These are phyloP conservation scores for Lycophotia porphyrea DNA, from an alignment of 2,888 invertebrate species.

Conservation along the genomic window DNA sequence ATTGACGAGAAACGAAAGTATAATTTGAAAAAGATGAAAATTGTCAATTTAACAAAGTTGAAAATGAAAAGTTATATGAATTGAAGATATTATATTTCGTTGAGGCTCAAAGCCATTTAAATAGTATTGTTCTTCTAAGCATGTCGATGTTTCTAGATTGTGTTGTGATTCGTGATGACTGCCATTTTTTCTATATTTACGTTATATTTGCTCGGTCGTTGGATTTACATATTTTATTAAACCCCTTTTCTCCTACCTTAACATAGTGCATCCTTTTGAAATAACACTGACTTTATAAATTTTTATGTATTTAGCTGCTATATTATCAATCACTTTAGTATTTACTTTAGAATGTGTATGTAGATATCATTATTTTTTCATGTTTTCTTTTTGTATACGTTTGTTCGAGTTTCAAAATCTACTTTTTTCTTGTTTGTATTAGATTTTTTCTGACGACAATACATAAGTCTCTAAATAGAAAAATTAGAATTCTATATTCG, in stretches of 20 bases:
- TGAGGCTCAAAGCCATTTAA: constrained; percentile 57
- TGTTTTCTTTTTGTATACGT: not conserved
- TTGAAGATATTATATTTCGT: constrained; percentile 40
- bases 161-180: constrained; percentile 71
- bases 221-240: constrained; percentile 36
- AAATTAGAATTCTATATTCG: not conserved
- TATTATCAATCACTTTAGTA: constrained; percentile 26
- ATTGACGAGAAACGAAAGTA: not conserved
- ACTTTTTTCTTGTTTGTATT: not conserved
- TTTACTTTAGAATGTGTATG: constrained; percentile 16
- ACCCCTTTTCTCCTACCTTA: constrained; percentile 18
- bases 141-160: constrained; percentile 66
- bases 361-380: not conserved
- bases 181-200: constrained; percentile 70
- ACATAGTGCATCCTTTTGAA: constrained; percentile 49
- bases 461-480: not conserved
- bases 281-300: constrained; percentile 28
- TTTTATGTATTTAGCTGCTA: constrained; percentile 49
- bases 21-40: not conserved
- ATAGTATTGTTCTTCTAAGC: constrained; percentile 62
- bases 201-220: constrained; percentile 65
- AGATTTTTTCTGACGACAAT: not conserved
- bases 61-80: constrained; percentile 20
- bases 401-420: not conserved
- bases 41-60: not conserved